These are phyloP conservation scores for Numida meleagris DNA, from an alignment of 2,113 vertebrate species.

Conservation along the genomic window DNA sequence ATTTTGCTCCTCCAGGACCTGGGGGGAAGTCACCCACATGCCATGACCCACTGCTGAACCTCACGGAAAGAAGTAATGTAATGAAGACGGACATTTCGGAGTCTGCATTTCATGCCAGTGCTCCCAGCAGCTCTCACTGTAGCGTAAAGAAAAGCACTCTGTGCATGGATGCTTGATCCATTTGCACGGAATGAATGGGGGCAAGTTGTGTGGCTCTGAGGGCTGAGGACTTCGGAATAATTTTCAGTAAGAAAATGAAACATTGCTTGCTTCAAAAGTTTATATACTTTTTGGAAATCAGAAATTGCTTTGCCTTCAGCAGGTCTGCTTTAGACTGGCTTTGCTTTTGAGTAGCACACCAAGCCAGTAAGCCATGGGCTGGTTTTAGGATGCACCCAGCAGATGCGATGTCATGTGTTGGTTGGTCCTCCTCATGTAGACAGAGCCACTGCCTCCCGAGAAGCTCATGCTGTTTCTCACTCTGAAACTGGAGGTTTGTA, in stretches of 20 bases:
- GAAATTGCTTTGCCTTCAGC: neutral
- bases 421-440: no score
- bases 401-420: neutral
- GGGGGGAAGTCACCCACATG: slow-evolving; percentile 40
- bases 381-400: neutral
- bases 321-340: slow-evolving; percentile 15
- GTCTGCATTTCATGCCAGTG: neutral
- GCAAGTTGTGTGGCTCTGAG: neutral
- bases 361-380: neutral
- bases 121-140: neutral
- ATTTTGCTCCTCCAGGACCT: slow-evolving; percentile 49
- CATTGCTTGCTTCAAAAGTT: neutral
- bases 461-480: neutral
- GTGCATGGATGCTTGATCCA: neutral
- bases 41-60: slow-evolving; percentile 41
- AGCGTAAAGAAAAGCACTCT: neutral
- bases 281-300: no score
- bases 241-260: neutral
- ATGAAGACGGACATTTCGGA: slow-evolving; percentile 55
- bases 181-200: neutral
- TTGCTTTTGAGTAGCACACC: slow-evolving; percentile 1
- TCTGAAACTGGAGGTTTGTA: neutral
- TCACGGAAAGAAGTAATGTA: slow-evolving; percentile 11
- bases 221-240: neutral
- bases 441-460: neutral